Evolutionary conservation across 2,888 invertebrate species (phyloP), one percentile per base, ranked within the genome.

Genomic region (Ochropleura leucogaster): DNA sequence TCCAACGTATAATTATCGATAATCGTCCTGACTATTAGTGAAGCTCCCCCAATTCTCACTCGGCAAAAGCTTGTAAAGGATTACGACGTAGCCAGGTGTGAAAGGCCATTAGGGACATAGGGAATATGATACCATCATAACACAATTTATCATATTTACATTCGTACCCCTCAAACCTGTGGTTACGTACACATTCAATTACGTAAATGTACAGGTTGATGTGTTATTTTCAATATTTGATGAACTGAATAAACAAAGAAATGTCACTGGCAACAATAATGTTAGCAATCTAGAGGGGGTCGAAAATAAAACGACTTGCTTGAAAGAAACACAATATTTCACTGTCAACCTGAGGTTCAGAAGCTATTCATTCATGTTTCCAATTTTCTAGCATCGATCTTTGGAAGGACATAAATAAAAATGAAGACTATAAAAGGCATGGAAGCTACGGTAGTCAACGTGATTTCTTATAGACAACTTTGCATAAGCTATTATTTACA

Each of bases 101-200:
- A 86, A 80, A 74, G 63, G 63, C 66, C 80, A 86, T 86, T 83
- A 85, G 75, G 85, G 85, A 76, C 79, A 44, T 30, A 7, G 72
- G 83, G 80, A 71, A 70, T 46, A 55, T 74, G 74, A 85, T 80
- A 78, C 69, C 68, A 77, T 80, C 78, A 63, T 18, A 47, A 57
- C 65, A 64, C 68, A 77, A 83, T 86, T 85, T 77, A 79, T 85
- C 83, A 83, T 83, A 77, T 85, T 85, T 83, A 79, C 74, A 71
- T 63, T 5, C 30, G 40, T 59, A 64, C 68, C 68, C 83, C 67
- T 62, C 49, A 57, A 80, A 83, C 71, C 47, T 59, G 49, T 30
- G 53, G 14, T 68, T 70, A 64, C 60, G 44, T 67, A 20, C 55
- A 68, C 83, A 72, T 64, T 83, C 64, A 83, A 83, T 82, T 79